Evolutionary conservation across 2,113 vertebrate species (phyloP).

Genomic region (Rhea americana): DNA sequence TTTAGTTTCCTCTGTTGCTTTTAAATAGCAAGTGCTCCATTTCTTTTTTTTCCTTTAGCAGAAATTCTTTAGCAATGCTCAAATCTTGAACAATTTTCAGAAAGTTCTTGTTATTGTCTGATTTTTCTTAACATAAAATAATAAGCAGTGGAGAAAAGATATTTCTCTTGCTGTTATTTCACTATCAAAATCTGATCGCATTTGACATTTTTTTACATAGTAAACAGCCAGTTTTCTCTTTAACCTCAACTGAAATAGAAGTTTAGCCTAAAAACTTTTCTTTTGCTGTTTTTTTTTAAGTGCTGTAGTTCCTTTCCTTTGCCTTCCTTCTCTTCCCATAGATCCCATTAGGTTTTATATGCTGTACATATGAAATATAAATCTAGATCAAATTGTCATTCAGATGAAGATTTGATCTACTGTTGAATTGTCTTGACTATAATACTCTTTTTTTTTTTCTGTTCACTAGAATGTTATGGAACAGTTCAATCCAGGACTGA

Average conservation of each 20-base stretch:
- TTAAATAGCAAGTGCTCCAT: background rate
- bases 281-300: background rate
- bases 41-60: background rate
- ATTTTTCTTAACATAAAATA: background rate
- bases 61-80: background rate
- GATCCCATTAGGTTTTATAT: background rate
- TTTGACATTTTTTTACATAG: background rate
- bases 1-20: background rate
- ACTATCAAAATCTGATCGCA: background rate
- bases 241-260: background rate
- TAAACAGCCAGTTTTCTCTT: background rate
- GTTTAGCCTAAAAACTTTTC: background rate
- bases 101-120: background rate
- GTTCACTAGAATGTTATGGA: slow-evolving; percentile 94
- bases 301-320: background rate
- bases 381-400: background rate
- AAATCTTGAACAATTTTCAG: background rate
- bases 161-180: background rate
- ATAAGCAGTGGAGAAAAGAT: background rate
- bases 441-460: slow-evolving; percentile 38
- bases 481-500: slow-evolving; percentile 93
- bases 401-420: background rate
- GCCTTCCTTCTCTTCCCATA: background rate
- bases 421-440: background rate
- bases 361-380: background rate